Percentiles rank a stretch among this genome's conserved stretches.
Evolutionary conservation across 2,113 vertebrate genomes (phyloP).

Genomic region (Hippoglossus stenolepis): DNA sequence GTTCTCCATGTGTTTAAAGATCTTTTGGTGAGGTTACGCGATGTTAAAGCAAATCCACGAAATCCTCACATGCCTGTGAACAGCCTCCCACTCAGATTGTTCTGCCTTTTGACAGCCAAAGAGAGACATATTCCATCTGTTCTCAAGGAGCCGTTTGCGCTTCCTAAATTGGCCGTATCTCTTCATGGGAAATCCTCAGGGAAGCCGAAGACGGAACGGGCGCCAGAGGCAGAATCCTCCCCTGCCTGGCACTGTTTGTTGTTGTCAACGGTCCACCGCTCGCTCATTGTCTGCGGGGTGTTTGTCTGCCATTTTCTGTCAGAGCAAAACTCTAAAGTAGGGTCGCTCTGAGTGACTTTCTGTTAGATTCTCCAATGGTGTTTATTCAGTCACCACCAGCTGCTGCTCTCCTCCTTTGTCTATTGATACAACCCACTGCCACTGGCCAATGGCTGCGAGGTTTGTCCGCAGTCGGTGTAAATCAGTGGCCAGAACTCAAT

Average conservation of each 20-base stretch:
- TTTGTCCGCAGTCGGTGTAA: constrained; percentile 25
- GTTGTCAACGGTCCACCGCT: constrained; percentile 41
- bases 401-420: constrained; percentile 49
- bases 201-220: constrained; percentile 37
- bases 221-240: constrained; percentile 38
- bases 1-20: constrained; percentile 29
- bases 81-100: constrained; percentile 51
- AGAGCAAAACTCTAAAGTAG: constrained; percentile 36
- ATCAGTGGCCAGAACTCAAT: constrained; percentile 24
- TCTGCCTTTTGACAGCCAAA: constrained; percentile 53
- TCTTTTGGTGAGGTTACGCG: constrained; percentile 26
- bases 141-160: constrained; percentile 44
- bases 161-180: constrained; percentile 61
- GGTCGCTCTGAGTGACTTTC: constrained; percentile 35
- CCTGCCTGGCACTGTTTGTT: constrained; percentile 54
- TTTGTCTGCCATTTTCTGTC: constrained; percentile 38
- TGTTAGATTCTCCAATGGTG: constrained; percentile 41
- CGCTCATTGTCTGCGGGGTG: constrained; percentile 36
- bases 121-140: constrained; percentile 53
- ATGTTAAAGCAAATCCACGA: constrained; percentile 38
- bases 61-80: constrained; percentile 51
- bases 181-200: constrained; percentile 46
- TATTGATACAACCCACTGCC: constrained; percentile 34
- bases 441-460: constrained; percentile 13
- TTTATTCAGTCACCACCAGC: constrained; percentile 62